Base-by-base conservation (phyloP, 2,113 vertebrate species). In the Tetrax tetrax region DNA sequence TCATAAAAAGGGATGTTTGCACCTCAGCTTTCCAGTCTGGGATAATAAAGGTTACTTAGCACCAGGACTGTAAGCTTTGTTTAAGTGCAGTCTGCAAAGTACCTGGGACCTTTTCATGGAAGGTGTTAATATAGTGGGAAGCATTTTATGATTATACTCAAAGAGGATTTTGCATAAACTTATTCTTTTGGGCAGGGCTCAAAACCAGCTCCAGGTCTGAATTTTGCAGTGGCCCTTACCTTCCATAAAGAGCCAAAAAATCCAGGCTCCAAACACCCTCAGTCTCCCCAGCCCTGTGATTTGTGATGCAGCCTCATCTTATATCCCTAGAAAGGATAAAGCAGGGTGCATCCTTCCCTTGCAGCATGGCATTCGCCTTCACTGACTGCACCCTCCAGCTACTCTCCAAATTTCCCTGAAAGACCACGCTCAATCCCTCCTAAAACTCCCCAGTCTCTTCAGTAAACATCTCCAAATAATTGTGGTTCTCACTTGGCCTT, bases 1-100 rank as follows among this genome's bases (percentile, higher is more conserved):
- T 93, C 89, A 12, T 92, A 95, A 96, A 95, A 71, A 79, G n/a
- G 53, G 28, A 22, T 51, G 56, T 90, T 96, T 96, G 95, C 77
- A 93, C 83, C 88, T 92, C 86, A 89, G 86, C 70, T 89, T 69
- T 95, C 38, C 66, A 61, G 50, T 7, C 89, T 69, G 77, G 77
- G 56, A 56, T 82, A 78, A 92, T 89, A 76, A 90, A 95, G 59
- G 47, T 93, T 53, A 11, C 48, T 65, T 61, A 72, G 56, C 83
- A 60, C 71, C 51, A 76, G 29, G 69, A 14, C 51, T 33, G 5
- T 37, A 43, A 89, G 35, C 13, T 24, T 64, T 41, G 27, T 16
- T 86, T 81, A 92, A 96, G 68, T 81, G 92, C 80, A 78, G 53
- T 81, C 69, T 92, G 51, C 21, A 78, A 61, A 0, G 0, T 83